Evolutionary conservation across 2,888 invertebrate genomes (phyloP).

Genomic region (Phengaris alcon): DNA sequence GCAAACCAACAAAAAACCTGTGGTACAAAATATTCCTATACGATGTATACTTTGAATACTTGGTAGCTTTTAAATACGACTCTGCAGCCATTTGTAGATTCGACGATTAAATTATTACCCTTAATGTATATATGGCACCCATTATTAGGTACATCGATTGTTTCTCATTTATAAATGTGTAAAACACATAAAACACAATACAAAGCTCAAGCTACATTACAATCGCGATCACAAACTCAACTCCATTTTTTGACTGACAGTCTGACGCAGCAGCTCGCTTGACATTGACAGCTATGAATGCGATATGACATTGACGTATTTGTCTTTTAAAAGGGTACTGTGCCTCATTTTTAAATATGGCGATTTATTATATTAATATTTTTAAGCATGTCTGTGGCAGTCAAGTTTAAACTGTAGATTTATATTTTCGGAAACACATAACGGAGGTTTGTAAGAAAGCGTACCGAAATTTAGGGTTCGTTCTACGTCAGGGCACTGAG

Average conservation of each 20-base stretch:
- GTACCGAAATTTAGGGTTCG: too few species aligned
- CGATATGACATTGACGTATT: constrained; percentile 1
- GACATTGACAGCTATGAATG: not conserved
- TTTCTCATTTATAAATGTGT: constrained; percentile 67
- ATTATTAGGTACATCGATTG: constrained; percentile 61
- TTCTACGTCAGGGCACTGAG: too few species aligned
- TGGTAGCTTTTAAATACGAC: constrained; percentile 67
- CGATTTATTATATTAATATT: too few species aligned
- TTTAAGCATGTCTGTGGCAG: too few species aligned
- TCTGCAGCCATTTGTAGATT: constrained; percentile 75
- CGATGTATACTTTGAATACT: constrained; percentile 70
- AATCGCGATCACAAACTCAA: constrained; percentile 40
- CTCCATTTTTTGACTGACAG: constrained; percentile 40
- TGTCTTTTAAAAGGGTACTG: too few species aligned
- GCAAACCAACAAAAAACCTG: constrained; percentile 81
- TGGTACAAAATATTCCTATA: constrained; percentile 74
- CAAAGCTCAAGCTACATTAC: constrained; percentile 49
- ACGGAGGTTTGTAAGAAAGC: too few species aligned
- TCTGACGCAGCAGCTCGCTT: constrained; percentile 35
- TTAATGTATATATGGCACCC: constrained; percentile 71
- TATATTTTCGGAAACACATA: too few species aligned
- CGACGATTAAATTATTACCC: constrained; percentile 60
- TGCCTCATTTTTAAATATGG: too few species aligned
- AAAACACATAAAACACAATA: constrained; percentile 64
- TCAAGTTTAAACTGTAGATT: too few species aligned